Evolutionary conservation across 2,113 vertebrate species (phyloP), one percentile per base, ranked within the genome.

Genomic region (Azemiops feae): DNA sequence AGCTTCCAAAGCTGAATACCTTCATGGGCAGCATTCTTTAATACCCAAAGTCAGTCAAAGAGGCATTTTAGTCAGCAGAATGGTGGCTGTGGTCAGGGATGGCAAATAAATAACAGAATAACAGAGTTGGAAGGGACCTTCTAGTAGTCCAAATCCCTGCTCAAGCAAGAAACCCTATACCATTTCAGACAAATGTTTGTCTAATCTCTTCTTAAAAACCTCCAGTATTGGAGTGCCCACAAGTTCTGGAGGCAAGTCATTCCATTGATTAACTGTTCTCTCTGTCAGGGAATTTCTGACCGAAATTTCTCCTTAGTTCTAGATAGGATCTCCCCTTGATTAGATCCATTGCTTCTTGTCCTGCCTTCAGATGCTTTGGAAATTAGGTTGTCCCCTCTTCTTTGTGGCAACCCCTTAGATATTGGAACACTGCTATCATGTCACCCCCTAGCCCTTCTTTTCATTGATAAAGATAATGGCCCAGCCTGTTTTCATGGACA

Each of bases 21-120:
- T 95, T 93, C 95, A 93, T 60, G 88, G 92, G 94, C 94, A 91
- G 92, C 92, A 93, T 94, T 91, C 69, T 93, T 96, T 91, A 92
- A 55, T 23, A 88, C 64, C 55, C 34, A 85, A 92, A 94, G 74
- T 85, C 10, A 43, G 74, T 27, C 92, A 93, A 92, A 93, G 91
- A 12, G 58, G 93, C 91, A 94, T 91, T 92, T 57, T 3, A 3
- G 23, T 64, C 88, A 86, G 74, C 50, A 53, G 25, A 30, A 57
- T 53, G 81, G 81, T 20, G 23, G 85, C 39, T 6, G 12, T 23
- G 34, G 30, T 45, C 16, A 69, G 45, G 89, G 89, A 94, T 60
- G 14, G 93, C 91, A 47, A 92, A 39, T 89, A 69, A 69, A 69
- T 34, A 69, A 34, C 64, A 69, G 64, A 69, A 69, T 69, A 69